Base-by-base conservation (phyloP, 2,888 invertebrate species). In the Eupithecia centaureata region DNA sequence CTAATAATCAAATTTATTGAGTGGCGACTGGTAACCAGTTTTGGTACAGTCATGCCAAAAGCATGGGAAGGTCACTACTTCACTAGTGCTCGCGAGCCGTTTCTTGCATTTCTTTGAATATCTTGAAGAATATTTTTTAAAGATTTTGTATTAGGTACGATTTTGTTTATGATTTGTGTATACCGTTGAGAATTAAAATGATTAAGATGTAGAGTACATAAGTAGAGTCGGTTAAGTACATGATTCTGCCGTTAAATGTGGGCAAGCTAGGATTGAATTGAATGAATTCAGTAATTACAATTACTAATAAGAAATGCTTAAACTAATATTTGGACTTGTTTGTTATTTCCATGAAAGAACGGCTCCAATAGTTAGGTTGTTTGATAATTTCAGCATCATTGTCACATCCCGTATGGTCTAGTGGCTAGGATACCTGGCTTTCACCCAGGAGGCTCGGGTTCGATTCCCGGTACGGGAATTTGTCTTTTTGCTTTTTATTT, bases 381-480 rank as follows among this genome's bases (percentile, higher is more conserved):
- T 68, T 56, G 5, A 18, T 54, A 62, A 62, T 47, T 69, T 69
- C 65, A 47, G 12, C 13, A 0, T 0, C 0, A 0, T 8, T 2
- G 1, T 15, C n/a, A 85, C 42, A 74, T 94, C 94, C 94, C 94
- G 94, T 94, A 94, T 94, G 94, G 94, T 94, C 94, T 95, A 95
- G 94, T 95, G 95, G 95, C 94, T 95, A 95, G 94, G 95, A 95
- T 95, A 95, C 94, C 94, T 95, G 95, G 95, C 95, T 95, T 94
- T 95, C 95, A 95, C 94, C 95, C 94, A 95, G 95, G 95, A 95
- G 95, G 95, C 95, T 95, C 95, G 95, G 95, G 95, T 95, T 95
- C 95, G 95, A 95, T 95, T 95, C 95, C 95, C 95, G 95, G 94
- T 94, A 95, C 94, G 94, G 94, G 94, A 95, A 94, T 22, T 0